These are phyloP conservation scores for Mellivora capensis DNA, from an alignment of 2,113 vertebrate species.

Conservation along the genomic window DNA sequence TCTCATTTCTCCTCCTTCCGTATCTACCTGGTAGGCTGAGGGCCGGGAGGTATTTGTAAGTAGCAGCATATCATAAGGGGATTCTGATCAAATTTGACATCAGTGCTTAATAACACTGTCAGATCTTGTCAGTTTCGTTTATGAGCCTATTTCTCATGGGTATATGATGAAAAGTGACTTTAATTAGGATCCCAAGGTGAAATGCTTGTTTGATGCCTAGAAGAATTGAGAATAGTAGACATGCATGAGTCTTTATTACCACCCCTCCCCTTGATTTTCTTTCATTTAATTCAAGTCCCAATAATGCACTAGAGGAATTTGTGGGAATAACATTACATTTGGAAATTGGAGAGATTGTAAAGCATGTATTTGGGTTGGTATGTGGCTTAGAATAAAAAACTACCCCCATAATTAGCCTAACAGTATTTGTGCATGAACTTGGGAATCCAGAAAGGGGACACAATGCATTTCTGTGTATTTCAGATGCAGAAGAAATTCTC, in stretches of 20 bases:
- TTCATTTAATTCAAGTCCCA: background rate
- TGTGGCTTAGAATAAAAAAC: background rate
- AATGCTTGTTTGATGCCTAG: background rate
- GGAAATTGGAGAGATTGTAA: background rate
- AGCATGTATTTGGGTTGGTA: background rate
- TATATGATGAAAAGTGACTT: constrained; percentile 8
- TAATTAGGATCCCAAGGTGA: background rate
- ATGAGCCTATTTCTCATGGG: background rate
- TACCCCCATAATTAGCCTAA: background rate
- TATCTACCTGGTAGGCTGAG: background rate
- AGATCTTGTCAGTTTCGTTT: constrained; percentile 21
- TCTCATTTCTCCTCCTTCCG: background rate
- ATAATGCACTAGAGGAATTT: background rate
- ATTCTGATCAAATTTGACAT: background rate
- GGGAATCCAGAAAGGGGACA: background rate
- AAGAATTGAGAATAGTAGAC: background rate
- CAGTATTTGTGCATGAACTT: background rate
- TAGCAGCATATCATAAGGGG: too few relatives aligned
- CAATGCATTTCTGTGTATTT: background rate
- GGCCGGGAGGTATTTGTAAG: background rate
- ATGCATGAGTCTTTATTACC: background rate
- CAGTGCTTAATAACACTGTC: background rate
- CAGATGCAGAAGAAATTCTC: background rate
- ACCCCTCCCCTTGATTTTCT: background rate
- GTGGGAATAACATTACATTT: background rate